phyloP scores from a whole-genome alignment of 2,888 invertebrate genomes.

The Dasysyrphus tricinctus region DNA sequence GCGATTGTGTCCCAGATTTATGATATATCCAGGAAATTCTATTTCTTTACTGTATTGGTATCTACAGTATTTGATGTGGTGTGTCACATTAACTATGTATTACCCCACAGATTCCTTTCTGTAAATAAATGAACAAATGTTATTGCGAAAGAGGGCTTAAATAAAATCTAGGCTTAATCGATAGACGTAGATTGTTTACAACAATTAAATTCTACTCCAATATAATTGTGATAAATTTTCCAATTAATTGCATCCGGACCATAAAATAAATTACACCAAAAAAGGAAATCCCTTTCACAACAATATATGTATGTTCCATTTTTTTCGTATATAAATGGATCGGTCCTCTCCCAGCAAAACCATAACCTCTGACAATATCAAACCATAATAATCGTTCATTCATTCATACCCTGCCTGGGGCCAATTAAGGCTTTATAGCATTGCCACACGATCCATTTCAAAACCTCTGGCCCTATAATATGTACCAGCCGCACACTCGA shows the following conservation, averaged over 20 bases:
- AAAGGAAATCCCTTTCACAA: conserved; percentile 33
- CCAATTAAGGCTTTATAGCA: conserved; percentile 64
- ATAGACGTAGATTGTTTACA: background rate
- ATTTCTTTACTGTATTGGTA: too few species aligned
- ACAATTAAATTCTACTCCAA: background rate
- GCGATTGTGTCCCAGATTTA: too few species aligned
- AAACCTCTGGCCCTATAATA: conserved; percentile 42
- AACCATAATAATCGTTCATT: conserved; percentile 57
- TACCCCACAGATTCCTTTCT: too few species aligned
- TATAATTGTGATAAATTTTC: conserved; percentile 58
- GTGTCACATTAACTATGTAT: too few species aligned
- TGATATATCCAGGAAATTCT: too few species aligned
- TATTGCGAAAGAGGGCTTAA: too few species aligned
- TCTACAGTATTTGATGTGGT: too few species aligned
- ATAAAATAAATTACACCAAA: background rate
- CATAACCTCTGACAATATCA: conserved; percentile 70
- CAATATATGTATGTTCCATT: background rate
- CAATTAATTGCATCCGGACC: conserved; percentile 31
- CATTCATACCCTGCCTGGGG: conserved; percentile 39
- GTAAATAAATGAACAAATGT: too few species aligned
- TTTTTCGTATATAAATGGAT: background rate
- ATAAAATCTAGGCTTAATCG: background rate
- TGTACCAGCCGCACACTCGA: conserved; percentile 25
- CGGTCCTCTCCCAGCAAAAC: background rate
- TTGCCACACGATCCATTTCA: conserved; percentile 62